These are phyloP conservation scores for Iphiclides podalirius DNA, from an alignment of 2,888 invertebrate genomes.

Conservation along the genomic window DNA sequence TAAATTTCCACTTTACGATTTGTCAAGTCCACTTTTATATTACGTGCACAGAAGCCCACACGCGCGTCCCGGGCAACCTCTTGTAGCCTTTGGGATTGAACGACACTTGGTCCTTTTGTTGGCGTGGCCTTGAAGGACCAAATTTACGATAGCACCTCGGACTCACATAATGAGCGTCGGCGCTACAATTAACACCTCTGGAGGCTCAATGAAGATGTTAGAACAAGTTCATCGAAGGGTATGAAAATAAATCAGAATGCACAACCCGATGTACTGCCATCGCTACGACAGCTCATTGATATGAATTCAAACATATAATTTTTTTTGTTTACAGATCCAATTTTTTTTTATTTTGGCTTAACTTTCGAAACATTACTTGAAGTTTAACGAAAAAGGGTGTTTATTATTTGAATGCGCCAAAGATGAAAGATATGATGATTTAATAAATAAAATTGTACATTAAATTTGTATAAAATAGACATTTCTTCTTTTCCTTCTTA, in stretches of 20 bases:
- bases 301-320: too few relatives aligned
- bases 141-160: constrained; percentile 70
- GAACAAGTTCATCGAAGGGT: neutral
- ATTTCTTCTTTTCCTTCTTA: too few relatives aligned
- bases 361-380: too few relatives aligned
- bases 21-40: constrained; percentile 11
- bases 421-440: too few relatives aligned
- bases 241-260: neutral
- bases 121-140: constrained; percentile 61
- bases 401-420: too few relatives aligned
- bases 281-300: too few relatives aligned
- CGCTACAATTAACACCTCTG: constrained; percentile 71
- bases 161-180: constrained; percentile 64
- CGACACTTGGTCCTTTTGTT: constrained; percentile 71
- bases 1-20: constrained; percentile 28
- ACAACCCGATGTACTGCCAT: neutral
- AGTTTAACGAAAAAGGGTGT: too few relatives aligned
- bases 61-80: constrained; percentile 70
- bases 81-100: constrained; percentile 73
- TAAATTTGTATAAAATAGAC: too few relatives aligned
- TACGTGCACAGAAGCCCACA: constrained; percentile 55
- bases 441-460: too few relatives aligned
- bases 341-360: too few relatives aligned
- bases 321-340: too few relatives aligned
- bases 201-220: constrained; percentile 62